Evolutionary conservation across 2,113 vertebrate genomes (phyloP).

Genomic region (Lophotis ruficrista): DNA sequence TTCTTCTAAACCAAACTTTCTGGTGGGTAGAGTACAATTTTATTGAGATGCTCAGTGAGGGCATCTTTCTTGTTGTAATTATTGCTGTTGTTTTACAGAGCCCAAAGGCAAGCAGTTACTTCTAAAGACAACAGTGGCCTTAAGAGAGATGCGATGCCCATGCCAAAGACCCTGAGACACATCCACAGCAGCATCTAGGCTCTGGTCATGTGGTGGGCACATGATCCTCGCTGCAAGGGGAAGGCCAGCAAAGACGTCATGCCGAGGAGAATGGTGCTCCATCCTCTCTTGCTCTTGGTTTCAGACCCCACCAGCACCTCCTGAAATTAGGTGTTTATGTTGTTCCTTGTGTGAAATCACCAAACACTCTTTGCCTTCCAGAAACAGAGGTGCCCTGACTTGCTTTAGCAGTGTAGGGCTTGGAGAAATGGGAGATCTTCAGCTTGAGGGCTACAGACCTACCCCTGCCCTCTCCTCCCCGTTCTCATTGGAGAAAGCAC

Average conservation of each 20-base stretch:
- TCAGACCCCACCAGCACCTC: background rate
- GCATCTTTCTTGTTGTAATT: background rate
- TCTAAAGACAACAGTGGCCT: background rate
- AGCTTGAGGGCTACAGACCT: background rate
- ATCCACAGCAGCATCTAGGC: background rate
- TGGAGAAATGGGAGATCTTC: background rate
- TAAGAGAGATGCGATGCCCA: accelerated
- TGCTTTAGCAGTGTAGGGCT: background rate
- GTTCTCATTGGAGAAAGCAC: background rate
- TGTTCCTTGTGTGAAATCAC: background rate
- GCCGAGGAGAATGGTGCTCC: accelerated
- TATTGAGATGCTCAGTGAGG: background rate
- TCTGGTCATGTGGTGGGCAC: background rate
- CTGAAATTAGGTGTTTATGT: background rate
- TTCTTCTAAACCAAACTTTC: background rate
- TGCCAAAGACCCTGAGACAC: background rate
- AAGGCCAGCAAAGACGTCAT: background rate
- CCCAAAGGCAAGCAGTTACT: background rate
- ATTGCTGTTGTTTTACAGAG: background rate
- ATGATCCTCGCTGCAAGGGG: background rate
- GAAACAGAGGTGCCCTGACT: background rate
- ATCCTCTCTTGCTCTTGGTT: background rate
- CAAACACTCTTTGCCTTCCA: background rate
- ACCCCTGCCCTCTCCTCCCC: background rate
- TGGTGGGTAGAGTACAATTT: background rate